A percentile compares a stretch with the other conserved stretches of the same genome.
These are phyloP conservation scores for Prolemur simus DNA, from an alignment of 2,113 vertebrate genomes.

Conservation along the genomic window DNA sequence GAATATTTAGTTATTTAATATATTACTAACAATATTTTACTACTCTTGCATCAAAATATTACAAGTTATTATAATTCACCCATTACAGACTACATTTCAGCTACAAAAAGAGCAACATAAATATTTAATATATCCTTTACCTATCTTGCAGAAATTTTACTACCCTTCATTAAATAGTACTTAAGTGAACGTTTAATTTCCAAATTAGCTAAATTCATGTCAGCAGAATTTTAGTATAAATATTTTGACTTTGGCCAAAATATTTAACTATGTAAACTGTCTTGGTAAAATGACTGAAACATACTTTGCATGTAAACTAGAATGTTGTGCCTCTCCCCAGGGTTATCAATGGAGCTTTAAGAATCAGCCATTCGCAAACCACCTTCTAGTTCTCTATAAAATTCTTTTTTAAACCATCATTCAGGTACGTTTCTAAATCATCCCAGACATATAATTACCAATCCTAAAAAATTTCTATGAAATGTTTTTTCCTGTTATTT, in stretches of 20 bases:
- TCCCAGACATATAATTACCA: not conserved
- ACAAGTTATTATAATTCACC: not conserved
- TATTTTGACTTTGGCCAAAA: not conserved
- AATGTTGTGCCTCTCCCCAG: not conserved
- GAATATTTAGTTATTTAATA: not conserved
- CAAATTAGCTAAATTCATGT: not conserved
- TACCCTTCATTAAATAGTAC: conserved; percentile 16
- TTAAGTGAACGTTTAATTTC: not conserved
- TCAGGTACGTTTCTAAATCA: not conserved
- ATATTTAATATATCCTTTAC: not conserved
- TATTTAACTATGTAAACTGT: not conserved
- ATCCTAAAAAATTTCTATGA: not conserved
- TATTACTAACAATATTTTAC: not conserved
- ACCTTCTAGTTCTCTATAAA: not conserved
- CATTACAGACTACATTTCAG: not conserved
- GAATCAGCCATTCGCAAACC: not conserved
- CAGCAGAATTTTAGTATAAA: conserved; percentile 22
- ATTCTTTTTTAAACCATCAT: not conserved
- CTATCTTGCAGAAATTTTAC: not conserved
- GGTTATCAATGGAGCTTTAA: not conserved
- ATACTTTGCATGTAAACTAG: not conserved
- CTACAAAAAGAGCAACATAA: conserved; percentile 29
- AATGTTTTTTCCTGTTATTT: not conserved
- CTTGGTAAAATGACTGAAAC: not conserved
- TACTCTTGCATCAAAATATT: conserved; percentile 13